phyloP scores from a whole-genome alignment of 2,888 invertebrate genomes.

The Acleris emargana region DNA sequence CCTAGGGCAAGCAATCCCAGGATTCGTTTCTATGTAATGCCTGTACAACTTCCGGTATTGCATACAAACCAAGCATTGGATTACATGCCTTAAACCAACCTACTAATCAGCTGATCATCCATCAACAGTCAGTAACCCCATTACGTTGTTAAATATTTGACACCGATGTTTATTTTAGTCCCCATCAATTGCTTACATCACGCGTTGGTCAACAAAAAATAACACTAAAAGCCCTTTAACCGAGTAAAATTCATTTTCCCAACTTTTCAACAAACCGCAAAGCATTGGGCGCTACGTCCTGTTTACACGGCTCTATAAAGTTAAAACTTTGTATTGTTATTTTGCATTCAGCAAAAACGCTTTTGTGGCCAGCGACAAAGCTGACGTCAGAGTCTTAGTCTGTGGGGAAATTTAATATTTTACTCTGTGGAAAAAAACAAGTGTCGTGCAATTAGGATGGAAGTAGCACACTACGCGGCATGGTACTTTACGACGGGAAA shows the following conservation, averaged over 20 bases:
- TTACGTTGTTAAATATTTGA: background rate
- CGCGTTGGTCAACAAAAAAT: background rate
- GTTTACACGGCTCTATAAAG: constrained; percentile 27
- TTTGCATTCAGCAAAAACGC: constrained; percentile 25
- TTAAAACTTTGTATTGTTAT: constrained; percentile 34
- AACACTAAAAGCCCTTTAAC: constrained; percentile 4
- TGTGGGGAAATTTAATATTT: constrained; percentile 30
- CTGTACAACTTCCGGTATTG: too few relatives aligned
- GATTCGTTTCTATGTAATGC: too few relatives aligned
- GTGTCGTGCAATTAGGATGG: background rate
- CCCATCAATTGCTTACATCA: background rate
- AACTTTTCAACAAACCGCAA: constrained; percentile 13
- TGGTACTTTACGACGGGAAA: too few relatives aligned
- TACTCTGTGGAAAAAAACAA: constrained; percentile 22
- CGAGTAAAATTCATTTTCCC: background rate
- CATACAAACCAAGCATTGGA: too few relatives aligned
- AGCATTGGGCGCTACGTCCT: constrained; percentile 14
- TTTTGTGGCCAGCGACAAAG: constrained; percentile 29
- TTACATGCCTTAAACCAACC: too few relatives aligned
- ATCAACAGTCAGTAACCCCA: background rate
- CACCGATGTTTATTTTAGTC: background rate
- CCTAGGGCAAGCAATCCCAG: too few relatives aligned
- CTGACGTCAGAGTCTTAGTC: constrained; percentile 19
- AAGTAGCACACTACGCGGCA: background rate
- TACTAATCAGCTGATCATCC: too few relatives aligned